Evolutionary conservation across 2,797 vertebrate genomes (phyloP).

Genomic region (Crenichthys baileyi): DNA sequence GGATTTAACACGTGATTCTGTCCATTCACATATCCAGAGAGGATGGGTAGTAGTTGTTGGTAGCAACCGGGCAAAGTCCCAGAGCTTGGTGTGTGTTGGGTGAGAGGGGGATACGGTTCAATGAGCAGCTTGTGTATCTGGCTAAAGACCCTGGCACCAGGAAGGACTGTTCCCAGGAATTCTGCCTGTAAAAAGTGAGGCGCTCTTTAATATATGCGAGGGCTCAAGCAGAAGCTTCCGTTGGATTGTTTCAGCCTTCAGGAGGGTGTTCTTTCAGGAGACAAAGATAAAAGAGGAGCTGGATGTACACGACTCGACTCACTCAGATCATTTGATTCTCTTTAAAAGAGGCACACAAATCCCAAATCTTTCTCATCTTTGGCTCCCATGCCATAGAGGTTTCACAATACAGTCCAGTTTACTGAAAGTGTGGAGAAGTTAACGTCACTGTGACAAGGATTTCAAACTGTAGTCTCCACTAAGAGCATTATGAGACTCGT

Average conservation of each 20-base stretch:
- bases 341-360: not conserved
- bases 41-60: constrained; percentile 63
- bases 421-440: not conserved
- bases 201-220: constrained; percentile 48
- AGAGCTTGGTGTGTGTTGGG: constrained; percentile 30
- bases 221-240: constrained; percentile 21
- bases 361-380: not conserved
- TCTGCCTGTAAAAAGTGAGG: constrained; percentile 22
- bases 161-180: constrained; percentile 55
- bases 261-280: constrained; percentile 28
- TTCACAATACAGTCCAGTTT: too few species aligned
- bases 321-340: constrained; percentile 6
- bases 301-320: not conserved
- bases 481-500: constrained; percentile 5
- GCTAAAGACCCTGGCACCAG: constrained; percentile 37
- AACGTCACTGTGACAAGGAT: not conserved
- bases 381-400: not conserved
- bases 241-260: not conserved
- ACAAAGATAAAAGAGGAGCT: not conserved
- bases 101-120: constrained; percentile 54
- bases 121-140: constrained; percentile 72
- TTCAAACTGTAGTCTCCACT: constrained; percentile 7
- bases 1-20: constrained; percentile 39
- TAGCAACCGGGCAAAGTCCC: constrained; percentile 68
- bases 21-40: constrained; percentile 72